Base-by-base conservation (phyloP, 2,113 vertebrate species). In the Meleagris gallopavo region DNA sequence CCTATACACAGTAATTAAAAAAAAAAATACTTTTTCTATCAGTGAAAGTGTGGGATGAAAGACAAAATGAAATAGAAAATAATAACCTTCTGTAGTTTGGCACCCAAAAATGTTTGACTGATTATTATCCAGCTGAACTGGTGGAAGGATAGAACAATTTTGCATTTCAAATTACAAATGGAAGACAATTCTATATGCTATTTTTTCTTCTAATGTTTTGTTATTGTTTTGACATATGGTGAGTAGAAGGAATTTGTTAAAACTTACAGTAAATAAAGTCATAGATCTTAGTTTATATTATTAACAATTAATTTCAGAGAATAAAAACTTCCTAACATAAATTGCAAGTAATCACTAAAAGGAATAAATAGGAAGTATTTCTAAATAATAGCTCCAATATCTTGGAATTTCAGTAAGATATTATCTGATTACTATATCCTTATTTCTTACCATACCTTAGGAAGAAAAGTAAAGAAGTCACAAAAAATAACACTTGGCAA, bases 131-230 rank as follows among this genome's bases (percentile, higher is more conserved):
- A 74, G 13, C 2, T 4, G 57, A 58, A 70, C 1, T 15, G 13
- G 14, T 9, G 61, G 8, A 66, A 61, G 2, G 72, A 13, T 4
- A 22, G 14, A 41, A 72, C 46, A 40, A 22, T 1, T 9, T 25
- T 65, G 4, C 11, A 30, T 41, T 84, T 74, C 9, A 71, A 22
- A 46, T 74, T 34, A 34, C 1, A 73, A 40, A 38, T 22, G 8
- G 4, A 86, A 80, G 18, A 1, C 4, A 71, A 34, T 4, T 30
- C 0, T 1, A 12, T 15, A 4, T 52, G 14, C 22, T 11, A 4
- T 22, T 30, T 9, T 1, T 30, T 40, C 17, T 57, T 81, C 66
- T 46, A 27, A 11, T 38, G 21, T 62, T 15, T 65, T 86, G 79
- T 46, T 0, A 29, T 45, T 64, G 2, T 7, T 76, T 34, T 80